A percentile compares a stretch with the other conserved stretches of the same genome.
phyloP scores from a whole-genome alignment of 2,797 vertebrate genomes.

The Telmatherina bonti region DNA sequence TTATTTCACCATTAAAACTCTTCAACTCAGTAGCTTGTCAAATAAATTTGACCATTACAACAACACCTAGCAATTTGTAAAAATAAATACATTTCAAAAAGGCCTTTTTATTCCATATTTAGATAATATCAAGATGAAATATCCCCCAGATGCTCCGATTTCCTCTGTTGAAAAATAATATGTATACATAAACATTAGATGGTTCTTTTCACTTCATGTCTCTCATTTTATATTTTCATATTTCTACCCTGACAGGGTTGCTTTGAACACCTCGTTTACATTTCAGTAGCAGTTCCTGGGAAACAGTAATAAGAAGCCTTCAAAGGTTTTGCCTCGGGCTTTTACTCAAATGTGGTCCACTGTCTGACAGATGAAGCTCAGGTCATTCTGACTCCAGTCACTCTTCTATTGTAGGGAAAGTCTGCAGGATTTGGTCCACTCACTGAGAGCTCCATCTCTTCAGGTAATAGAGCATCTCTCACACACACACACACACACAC shows the following conservation, averaged over 20 bases:
- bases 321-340: constrained; percentile 45
- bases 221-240: constrained; percentile 51
- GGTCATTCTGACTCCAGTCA: constrained; percentile 46
- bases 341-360: constrained; percentile 52
- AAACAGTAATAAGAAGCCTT: constrained; percentile 58
- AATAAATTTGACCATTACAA: constrained; percentile 13
- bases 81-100: constrained; percentile 6
- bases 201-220: constrained; percentile 33
- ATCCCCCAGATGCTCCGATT: not conserved
- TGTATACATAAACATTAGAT: not conserved
- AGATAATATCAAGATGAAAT: constrained; percentile 25
- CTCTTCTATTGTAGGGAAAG: constrained; percentile 53
- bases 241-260: constrained; percentile 24
- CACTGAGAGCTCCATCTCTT: constrained; percentile 40
- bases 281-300: constrained; percentile 52
- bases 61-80: constrained; percentile 9
- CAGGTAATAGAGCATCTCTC: constrained; percentile 35
- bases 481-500: too few relatives aligned
- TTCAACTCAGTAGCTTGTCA: constrained; percentile 25
- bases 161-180: constrained; percentile 32
- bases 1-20: constrained; percentile 19
- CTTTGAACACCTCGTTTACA: constrained; percentile 60
- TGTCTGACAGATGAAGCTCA: constrained; percentile 60
- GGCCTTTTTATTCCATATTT: constrained; percentile 41
- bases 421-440: constrained; percentile 32